A percentile compares a stretch with the other conserved stretches of the same genome.
phyloP scores from a whole-genome alignment of 2,113 vertebrate genomes.

The Dasyprocta punctata region DNA sequence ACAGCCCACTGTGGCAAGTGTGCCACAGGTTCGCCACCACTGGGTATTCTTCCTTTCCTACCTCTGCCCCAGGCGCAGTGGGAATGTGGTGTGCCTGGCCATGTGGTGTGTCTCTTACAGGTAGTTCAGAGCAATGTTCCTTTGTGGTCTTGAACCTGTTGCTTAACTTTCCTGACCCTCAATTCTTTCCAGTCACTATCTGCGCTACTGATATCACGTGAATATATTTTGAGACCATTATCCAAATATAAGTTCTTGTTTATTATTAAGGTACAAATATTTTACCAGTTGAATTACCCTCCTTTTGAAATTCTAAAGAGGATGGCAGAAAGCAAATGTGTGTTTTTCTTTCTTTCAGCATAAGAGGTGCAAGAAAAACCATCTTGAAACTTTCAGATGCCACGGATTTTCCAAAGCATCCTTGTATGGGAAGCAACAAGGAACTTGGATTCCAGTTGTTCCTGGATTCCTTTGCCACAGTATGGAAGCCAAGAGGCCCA shows the following conservation, averaged over 20 bases:
- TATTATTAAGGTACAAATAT: slow-evolving; percentile 22
- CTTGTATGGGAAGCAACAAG: neutral
- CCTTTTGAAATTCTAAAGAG: slow-evolving; percentile 14
- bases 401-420: neutral
- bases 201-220: neutral
- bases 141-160: neutral
- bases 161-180: slow-evolving; percentile 29
- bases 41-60: neutral
- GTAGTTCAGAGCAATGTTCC: neutral
- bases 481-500: neutral
- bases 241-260: neutral
- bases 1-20: neutral
- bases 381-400: neutral
- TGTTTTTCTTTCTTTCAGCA: neutral
- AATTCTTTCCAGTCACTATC: neutral
- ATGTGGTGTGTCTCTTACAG: neutral
- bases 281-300: neutral
- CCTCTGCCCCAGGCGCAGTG: neutral
- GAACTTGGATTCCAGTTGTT: neutral
- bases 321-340: neutral
- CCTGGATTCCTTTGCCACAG: neutral
- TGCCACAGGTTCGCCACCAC: neutral
- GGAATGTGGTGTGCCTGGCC: no score
- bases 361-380: neutral
- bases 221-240: neutral